Base-by-base conservation (phyloP, 2,113 vertebrate genomes). In the Pteronura brasiliensis region DNA sequence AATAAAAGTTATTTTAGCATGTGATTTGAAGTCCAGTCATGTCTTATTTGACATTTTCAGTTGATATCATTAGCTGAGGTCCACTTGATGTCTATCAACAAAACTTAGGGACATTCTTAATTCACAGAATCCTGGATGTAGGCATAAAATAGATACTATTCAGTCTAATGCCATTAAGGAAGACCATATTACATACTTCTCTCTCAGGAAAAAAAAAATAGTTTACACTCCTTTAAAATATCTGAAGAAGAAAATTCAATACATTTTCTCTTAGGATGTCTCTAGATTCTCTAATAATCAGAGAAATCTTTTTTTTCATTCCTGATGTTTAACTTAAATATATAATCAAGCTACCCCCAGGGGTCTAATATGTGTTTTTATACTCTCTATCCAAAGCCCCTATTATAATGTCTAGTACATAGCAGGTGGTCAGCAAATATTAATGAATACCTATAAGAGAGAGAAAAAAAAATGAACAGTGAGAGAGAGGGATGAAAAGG, bases 11-110 rank as follows among this genome's bases (percentile, higher is more conserved):
- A 95, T 93, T 84, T 71, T 49, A n/a, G 81, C 21, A 76, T 1
- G 59, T 31, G 52, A 90, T 67, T 76, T 89, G 71, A 97, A 97
- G 59, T 76, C 8, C 4, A 90, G 25, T 90, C 44, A 57, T 27
- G 21, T 72, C 31, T 93, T 57, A 85, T n/a, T 44, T 84, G 57
- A 44, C 23, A 83, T 74, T 90, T 79, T 83, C 36, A 69, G 39
- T 89, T 97, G 55, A 72, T 77, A 74, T 25, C 39, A 94, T 59
- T 71, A 92, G 14, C 47, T 57, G 55, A 94, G 72, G 94, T 29
- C 21, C 39, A n/a, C n/a, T 17, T 67, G 29, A 90, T 49, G 13
- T 42, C 83, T 86, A 27, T 47, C 25, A 86, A 87, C 47, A 96
- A 71, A 83, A 82, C 7, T 15, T 52, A 85, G 20, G 17, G 88